Percentiles rank a stretch among this genome's conserved stretches.
These are phyloP conservation scores for Chaetogeoica ovagalla DNA, from an alignment of 2,888 invertebrate species.

Conservation along the genomic window DNA sequence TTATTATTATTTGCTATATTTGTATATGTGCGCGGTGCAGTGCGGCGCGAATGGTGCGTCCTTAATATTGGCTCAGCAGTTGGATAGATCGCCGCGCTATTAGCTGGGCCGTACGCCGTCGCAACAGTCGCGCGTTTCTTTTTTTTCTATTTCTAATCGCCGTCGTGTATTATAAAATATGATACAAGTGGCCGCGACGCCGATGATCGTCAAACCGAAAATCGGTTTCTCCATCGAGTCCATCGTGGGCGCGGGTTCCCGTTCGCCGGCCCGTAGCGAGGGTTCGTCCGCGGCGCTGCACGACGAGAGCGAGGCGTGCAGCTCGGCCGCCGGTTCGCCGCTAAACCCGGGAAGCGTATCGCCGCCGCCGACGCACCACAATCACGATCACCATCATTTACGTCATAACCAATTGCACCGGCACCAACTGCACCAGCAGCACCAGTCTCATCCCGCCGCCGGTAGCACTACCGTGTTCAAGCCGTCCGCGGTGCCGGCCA, in stretches of 20 bases:
- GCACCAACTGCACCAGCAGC: constrained; percentile 10
- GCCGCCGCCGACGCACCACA: constrained; percentile 55
- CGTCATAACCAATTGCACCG: neutral
- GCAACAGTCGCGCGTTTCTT: no score
- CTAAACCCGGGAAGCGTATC: constrained; percentile 59
- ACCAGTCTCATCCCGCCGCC: constrained; percentile 54
- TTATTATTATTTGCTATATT: no score
- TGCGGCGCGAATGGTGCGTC: no score
- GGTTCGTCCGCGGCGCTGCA: constrained; percentile 51
- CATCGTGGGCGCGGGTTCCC: constrained; percentile 72
- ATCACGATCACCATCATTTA: neutral
- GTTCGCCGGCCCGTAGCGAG: constrained; percentile 58
- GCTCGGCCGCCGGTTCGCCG: constrained; percentile 57
- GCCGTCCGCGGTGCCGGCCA: constrained; percentile 57
- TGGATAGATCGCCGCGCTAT: no score
- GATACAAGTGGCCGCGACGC: constrained; percentile 58
- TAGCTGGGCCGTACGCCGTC: no score
- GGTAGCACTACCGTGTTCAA: constrained; percentile 55
- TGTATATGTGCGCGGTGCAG: no score
- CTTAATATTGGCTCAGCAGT: no score
- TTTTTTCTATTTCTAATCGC: no score
- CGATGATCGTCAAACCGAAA: constrained; percentile 89
- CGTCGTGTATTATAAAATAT: constrained; percentile 3
- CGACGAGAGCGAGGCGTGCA: constrained; percentile 54
- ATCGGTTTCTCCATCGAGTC: constrained; percentile 94